Percentiles rank a stretch among this genome's conserved stretches.
Evolutionary conservation across 23 tunicate genomes (phyloP).

Genomic region (Phallusia fumigata): DNA sequence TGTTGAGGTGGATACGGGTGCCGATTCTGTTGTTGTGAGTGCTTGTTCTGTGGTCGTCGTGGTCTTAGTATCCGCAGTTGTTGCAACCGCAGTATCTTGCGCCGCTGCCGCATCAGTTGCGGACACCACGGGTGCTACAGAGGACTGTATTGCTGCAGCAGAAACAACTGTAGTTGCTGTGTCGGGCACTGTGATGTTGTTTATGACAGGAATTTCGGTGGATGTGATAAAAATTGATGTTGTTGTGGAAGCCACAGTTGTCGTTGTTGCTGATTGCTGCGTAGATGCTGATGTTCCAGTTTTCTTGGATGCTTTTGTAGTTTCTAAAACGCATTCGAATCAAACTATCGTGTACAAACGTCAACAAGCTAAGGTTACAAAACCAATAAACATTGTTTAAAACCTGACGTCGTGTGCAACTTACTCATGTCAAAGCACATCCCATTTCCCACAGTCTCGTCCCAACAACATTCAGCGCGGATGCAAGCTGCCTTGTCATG

Average conservation of each 20-base stretch:
- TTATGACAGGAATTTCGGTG: no score
- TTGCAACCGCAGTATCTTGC: not conserved
- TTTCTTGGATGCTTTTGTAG: no score
- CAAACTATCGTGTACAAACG: no score
- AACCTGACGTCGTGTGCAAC: not conserved
- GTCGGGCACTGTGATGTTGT: no score
- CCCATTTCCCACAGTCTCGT: not conserved
- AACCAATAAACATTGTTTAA: no score
- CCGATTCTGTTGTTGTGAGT: not conserved
- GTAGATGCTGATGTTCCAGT: no score
- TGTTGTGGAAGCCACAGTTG: not conserved
- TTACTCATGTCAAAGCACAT: not conserved
- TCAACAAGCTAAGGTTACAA: no score
- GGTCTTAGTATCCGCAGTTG: not conserved
- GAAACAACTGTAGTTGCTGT: no score
- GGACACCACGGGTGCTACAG: not conserved
- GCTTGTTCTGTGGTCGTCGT: not conserved
- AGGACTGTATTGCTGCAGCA: no score
- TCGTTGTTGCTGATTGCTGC: not conserved
- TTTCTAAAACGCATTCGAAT: no score
- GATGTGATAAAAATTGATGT: no score
- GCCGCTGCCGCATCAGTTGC: not conserved
- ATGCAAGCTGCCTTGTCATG: not conserved
- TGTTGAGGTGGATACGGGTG: not conserved
- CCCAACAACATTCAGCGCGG: not conserved